Evolutionary conservation across 2,888 invertebrate genomes (phyloP), one percentile per base, ranked within the genome.

Genomic region (Tanytarsus gracilentus): DNA sequence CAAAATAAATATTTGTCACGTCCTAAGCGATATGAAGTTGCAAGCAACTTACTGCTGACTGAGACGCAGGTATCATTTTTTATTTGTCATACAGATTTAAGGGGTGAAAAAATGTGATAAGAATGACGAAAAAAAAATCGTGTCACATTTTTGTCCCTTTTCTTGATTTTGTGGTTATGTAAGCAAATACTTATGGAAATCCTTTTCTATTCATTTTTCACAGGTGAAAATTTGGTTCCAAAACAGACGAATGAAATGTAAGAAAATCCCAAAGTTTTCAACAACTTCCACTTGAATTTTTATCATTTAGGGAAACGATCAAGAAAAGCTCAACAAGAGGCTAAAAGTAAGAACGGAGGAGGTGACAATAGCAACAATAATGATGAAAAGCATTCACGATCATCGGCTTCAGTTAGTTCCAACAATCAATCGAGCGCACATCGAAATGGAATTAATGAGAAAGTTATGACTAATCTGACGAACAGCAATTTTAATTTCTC

Each of bases 241-340:
- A 81, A 98, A 98, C 73, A 81, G 97, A 53, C 83, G 97, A 67
- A 97, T 97, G 97, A 97, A 97, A 72, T 96, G 96, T 95, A 98
- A 8, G 21, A 36, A 14, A 14, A 5, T 23, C 11, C 5, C 40
- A 49, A n/a, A n/a, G n/a, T n/a, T 50, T 50, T 4, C 29, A 50
- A 4, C 8, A 26, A 50, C 8, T 8, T 5, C 18, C 2, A 16
- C 8, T 14, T 3, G n/a, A 26, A 25, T 25, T 2, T 50, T 50
- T 26, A 27, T 25, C 97, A 97, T 97, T 75, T 97, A 72, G 96
- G 96, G 95, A 98, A 98, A 72, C 79, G 98, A 9, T 95, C 94
- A 64, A 96, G 96, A 79, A 96, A 96, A 69, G 92, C 93, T 0
- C 92, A 92, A 71, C 89, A 90, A 65, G 92, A 92, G 74, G 84